These are phyloP conservation scores for Helicoverpa zea DNA, from an alignment of 1,140 invertebrate species.

Conservation along the genomic window DNA sequence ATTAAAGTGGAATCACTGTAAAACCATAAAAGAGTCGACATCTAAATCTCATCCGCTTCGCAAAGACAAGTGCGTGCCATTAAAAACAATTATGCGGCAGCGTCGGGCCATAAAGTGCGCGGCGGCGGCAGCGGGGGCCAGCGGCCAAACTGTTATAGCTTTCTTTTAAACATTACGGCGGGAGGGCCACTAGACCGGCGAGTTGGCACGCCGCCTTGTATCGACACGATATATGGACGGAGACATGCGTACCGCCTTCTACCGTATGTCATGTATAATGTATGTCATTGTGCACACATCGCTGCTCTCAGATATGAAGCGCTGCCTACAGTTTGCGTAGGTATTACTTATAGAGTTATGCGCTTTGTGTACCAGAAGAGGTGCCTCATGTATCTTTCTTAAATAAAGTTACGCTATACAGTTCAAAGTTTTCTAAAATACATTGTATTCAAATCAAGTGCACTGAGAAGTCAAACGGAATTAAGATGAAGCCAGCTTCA, in stretches of 20 bases:
- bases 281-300: background rate
- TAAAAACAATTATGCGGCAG: constrained; percentile 47
- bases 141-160: constrained; percentile 40
- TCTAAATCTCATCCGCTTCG: constrained; percentile 29
- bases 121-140: constrained; percentile 14
- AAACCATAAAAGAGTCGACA: constrained; percentile 16
- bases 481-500: background rate
- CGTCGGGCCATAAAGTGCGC: constrained; percentile 37
- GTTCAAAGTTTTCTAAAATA: too few relatives aligned
- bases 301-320: background rate
- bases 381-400: too few relatives aligned
- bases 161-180: constrained; percentile 43
- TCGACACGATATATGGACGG: constrained; percentile 8
- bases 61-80: constrained; percentile 41
- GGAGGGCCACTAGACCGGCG: background rate
- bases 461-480: background rate
- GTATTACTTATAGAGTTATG: background rate
- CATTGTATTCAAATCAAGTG: too few relatives aligned
- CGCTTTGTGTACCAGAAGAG: too few relatives aligned
- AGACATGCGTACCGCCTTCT: constrained; percentile 13
- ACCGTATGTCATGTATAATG: too few relatives aligned
- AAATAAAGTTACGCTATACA: too few relatives aligned
- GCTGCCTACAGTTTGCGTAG: background rate
- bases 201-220: constrained; percentile 13
- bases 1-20: constrained; percentile 14